These are phyloP conservation scores for Colistium nudipinnis DNA, from an alignment of 2,113 vertebrate genomes.

Conservation along the genomic window DNA sequence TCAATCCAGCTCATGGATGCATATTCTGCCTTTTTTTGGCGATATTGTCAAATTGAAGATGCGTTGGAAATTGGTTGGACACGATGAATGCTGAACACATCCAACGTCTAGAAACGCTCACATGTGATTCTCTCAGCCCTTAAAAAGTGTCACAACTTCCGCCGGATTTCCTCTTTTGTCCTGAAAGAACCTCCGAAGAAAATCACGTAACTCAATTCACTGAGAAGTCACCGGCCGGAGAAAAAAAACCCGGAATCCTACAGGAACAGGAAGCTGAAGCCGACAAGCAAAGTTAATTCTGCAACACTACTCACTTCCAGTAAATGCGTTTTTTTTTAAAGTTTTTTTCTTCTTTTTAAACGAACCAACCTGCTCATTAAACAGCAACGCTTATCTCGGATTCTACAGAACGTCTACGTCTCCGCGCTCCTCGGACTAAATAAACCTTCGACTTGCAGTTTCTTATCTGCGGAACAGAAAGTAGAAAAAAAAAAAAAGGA, in stretches of 20 bases:
- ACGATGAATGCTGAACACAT: too few species aligned
- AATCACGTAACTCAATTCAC: constrained; percentile 16
- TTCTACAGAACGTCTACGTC: constrained; percentile 91
- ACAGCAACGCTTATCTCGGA: constrained; percentile 82
- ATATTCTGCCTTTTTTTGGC: too few species aligned
- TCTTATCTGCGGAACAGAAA: constrained; percentile 87
- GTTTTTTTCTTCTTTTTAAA: too few species aligned
- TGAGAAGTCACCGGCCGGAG: constrained; percentile 10
- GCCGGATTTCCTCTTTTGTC: constrained; percentile 5
- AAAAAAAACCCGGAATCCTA: constrained; percentile 27
- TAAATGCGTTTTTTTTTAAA: constrained; percentile 86
- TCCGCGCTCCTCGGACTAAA: constrained; percentile 90
- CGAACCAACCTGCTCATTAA: constrained; percentile 88
- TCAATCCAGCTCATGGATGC: too few species aligned
- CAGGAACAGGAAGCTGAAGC: constrained; percentile 85
- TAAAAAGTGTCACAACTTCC: too few species aligned
- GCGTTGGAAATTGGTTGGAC: too few species aligned
- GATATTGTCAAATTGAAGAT: too few species aligned
- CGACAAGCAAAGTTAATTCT: constrained; percentile 88
- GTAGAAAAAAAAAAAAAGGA: constrained; percentile 76
- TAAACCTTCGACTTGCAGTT: constrained; percentile 90
- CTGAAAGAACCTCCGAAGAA: constrained; percentile 22
- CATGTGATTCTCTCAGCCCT: too few species aligned
- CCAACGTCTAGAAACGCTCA: too few species aligned
- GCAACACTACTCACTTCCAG: constrained; percentile 87